phyloP scores from a whole-genome alignment of 2,888 invertebrate species.

The Sesia apiformis region DNA sequence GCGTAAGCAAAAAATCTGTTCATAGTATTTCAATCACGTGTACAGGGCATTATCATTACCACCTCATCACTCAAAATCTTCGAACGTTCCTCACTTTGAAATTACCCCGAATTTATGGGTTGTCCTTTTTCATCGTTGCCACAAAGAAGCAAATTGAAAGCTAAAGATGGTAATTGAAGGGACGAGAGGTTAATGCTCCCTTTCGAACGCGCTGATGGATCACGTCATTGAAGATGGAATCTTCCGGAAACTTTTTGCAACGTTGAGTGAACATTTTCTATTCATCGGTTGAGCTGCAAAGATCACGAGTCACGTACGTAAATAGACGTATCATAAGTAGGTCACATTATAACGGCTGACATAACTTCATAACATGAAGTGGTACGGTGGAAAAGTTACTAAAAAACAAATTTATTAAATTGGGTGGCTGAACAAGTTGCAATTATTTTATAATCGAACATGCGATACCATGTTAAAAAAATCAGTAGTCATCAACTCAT shows the following conservation, averaged over 20 bases:
- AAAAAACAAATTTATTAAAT: no score
- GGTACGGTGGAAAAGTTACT: no score
- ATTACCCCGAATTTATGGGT: slow-evolving; percentile 3
- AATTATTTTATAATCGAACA: no score
- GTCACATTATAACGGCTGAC: no score
- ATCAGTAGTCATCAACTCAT: no score
- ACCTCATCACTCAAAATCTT: neutral
- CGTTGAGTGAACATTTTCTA: neutral
- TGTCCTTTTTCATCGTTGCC: slow-evolving; percentile 46
- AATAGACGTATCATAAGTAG: neutral
- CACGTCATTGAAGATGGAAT: slow-evolving; percentile 50
- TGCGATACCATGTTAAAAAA: no score
- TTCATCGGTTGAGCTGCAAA: neutral
- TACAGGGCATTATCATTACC: neutral
- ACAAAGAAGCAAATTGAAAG: slow-evolving; percentile 69
- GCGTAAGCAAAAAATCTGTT: no score
- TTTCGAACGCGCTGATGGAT: slow-evolving; percentile 59
- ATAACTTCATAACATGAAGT: no score
- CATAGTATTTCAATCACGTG: no score
- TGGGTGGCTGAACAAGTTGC: no score
- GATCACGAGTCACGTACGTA: neutral
- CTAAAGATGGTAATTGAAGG: slow-evolving; percentile 70
- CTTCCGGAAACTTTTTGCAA: slow-evolving; percentile 37
- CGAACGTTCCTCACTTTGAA: neutral
- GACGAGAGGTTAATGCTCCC: slow-evolving; percentile 60